Evolutionary conservation across 1,140 invertebrate genomes (phyloP), one percentile per base, ranked within the genome.

Genomic region (Lycorma delicatula): DNA sequence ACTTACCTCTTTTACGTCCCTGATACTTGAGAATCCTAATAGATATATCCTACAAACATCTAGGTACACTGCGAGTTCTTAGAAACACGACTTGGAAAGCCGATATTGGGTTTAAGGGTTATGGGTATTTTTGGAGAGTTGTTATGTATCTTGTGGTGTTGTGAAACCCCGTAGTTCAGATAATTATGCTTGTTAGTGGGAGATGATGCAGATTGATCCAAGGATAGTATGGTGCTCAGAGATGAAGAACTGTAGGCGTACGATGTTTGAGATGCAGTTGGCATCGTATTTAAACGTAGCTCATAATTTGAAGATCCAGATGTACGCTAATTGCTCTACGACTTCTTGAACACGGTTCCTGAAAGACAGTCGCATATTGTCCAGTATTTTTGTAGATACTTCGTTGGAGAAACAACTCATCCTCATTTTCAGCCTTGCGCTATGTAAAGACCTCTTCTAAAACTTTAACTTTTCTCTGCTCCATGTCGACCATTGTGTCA

Each of bases 241-340:
- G n/a, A 31, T 28, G 36, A 29, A 23, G 36, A 25, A 13, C 36
- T 55, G 26, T 36, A 36, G 26, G 22, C 41, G 23, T 55, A 16
- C 31, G 49, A 52, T 29, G 25, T 20, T 23, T 23, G n/a, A n/a
- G n/a, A 12, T 23, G 47, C 18, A 11, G 49, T 29, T 52, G 23
- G 27, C n/a, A 29, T 11, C 23, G 49, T 4, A 52, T 13, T 18
- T 22, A 12, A 29, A 7, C 49, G 27, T 25, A 25, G 25, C 25
- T 3, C 12, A 13, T 49, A 23, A 11, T 20, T 16, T 23, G 18
- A 52, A 52, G 11, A 16, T 27, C 27, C 49, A n/a, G 3, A 12
- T 5, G 28, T 26, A 57, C 51, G 55, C 55, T 34, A 57, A 57
- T 46, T 57, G 44, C 16, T 57, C 55, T 16, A 57, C 55, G 49